Percentiles rank a stretch among this genome's conserved stretches.
phyloP scores from a whole-genome alignment of 2,113 vertebrate species.

The Cisticola juncidis region DNA sequence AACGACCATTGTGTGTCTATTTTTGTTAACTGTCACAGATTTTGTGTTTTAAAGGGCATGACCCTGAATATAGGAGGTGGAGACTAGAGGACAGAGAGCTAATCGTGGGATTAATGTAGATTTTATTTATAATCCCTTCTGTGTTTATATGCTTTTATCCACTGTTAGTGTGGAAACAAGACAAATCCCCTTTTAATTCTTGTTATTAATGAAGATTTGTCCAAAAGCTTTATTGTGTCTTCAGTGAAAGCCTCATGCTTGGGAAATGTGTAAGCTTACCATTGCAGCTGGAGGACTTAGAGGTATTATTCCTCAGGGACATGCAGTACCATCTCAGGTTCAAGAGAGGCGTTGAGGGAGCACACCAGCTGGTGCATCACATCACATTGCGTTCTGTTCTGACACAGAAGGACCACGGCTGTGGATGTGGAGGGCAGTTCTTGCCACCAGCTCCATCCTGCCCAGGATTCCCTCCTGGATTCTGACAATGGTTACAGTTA shows the following conservation, averaged over 20 bases:
- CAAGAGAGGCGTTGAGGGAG: background rate
- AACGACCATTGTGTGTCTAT: background rate
- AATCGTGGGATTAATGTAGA: constrained; percentile 42
- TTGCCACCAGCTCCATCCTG: background rate
- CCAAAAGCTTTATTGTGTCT: constrained; percentile 23
- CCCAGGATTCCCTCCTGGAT: background rate
- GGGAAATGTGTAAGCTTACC: background rate
- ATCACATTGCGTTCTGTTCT: accelerated
- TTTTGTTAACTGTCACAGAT: background rate
- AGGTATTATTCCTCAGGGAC: background rate
- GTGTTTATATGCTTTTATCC: constrained; percentile 46
- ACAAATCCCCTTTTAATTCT: constrained; percentile 54
- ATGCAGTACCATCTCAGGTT: background rate
- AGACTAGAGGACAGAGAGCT: background rate
- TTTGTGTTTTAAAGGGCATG: constrained; percentile 42
- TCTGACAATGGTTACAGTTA: background rate
- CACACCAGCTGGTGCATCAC: background rate
- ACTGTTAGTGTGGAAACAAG: constrained; percentile 27
- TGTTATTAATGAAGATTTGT: constrained; percentile 43
- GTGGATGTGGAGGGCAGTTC: background rate
- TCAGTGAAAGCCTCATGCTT: background rate
- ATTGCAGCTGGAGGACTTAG: background rate
- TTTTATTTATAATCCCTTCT: constrained; percentile 46
- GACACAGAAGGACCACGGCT: background rate
- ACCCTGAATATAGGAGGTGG: background rate